Evolutionary conservation across 1,140 invertebrate genomes (phyloP).

Genomic region (Chrysopa pallens): DNA sequence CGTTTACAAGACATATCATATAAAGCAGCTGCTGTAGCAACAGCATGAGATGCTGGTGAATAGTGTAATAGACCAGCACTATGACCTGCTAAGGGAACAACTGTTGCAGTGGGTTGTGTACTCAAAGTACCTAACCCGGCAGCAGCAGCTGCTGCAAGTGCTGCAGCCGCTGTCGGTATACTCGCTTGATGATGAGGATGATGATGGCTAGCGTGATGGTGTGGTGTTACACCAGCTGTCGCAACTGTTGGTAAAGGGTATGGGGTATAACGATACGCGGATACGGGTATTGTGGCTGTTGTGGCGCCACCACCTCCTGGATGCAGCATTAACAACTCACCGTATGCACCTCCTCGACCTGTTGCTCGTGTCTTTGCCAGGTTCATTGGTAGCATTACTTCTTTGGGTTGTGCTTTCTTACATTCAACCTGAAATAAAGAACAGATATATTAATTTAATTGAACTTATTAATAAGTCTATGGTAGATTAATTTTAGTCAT

Average conservation of each 20-base stretch:
- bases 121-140: neutral
- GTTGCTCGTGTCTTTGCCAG: slow-evolving; percentile 83
- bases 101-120: slow-evolving; percentile 14
- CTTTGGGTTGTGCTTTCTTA: slow-evolving; percentile 99
- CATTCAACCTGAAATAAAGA: slow-evolving; percentile 80
- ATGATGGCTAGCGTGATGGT: slow-evolving; percentile 4
- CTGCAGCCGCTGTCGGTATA: slow-evolving; percentile 16
- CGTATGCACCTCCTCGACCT: slow-evolving; percentile 70
- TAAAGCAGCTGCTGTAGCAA: slow-evolving; percentile 15
- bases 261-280: slow-evolving; percentile 44
- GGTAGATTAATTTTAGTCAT: neutral
- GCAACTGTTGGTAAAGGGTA: slow-evolving; percentile 34
- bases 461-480: neutral
- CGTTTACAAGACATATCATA: slow-evolving; percentile 34
- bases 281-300: slow-evolving; percentile 28
- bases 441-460: slow-evolving; percentile 2
- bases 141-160: slow-evolving; percentile 17
- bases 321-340: slow-evolving; percentile 84
- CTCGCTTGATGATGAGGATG: slow-evolving; percentile 13
- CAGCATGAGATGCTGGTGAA: slow-evolving; percentile 7
- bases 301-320: slow-evolving; percentile 22
- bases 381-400: slow-evolving; percentile 94
- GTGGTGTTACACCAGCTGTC: slow-evolving; percentile 20
- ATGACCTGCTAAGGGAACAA: slow-evolving; percentile 14
- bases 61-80: slow-evolving; percentile 7